These are phyloP conservation scores for Cinclus cinclus DNA, from an alignment of 2,113 vertebrate species.

Conservation along the genomic window DNA sequence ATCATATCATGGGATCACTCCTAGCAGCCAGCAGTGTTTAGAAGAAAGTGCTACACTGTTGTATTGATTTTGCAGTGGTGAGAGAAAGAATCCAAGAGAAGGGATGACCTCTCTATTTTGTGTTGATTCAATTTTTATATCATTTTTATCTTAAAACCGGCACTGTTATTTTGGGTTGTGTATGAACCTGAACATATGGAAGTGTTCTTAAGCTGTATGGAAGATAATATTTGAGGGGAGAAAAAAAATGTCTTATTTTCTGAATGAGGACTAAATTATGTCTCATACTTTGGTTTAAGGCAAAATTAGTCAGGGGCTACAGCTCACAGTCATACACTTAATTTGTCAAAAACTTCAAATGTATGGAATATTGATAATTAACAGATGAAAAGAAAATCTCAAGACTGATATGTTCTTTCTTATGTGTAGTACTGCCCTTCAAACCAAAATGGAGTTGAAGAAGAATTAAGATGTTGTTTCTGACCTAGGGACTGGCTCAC, in stretches of 20 bases:
- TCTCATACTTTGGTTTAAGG: not conserved
- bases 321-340: not conserved
- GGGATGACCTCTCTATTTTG: not conserved
- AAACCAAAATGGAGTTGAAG: not conserved
- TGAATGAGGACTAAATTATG: not conserved
- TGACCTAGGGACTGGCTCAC: not conserved
- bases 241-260: not conserved
- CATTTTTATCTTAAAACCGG: not conserved
- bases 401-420: not conserved
- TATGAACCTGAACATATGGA: not conserved
- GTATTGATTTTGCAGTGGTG: not conserved
- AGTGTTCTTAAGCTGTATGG: not conserved
- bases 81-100: not conserved
- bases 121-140: not conserved
- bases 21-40: not conserved
- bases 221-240: not conserved
- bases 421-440: not conserved
- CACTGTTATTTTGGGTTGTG: not conserved
- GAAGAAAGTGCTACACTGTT: not conserved
- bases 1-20: not conserved
- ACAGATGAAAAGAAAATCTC: not conserved
- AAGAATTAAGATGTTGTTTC: not conserved
- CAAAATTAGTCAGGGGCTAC: not conserved
- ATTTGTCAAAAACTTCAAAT: not conserved
- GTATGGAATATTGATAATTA: not conserved